Conservation (phyloP, 2,888 invertebrate genomes). For the Drosophila fungiperda region DNA sequence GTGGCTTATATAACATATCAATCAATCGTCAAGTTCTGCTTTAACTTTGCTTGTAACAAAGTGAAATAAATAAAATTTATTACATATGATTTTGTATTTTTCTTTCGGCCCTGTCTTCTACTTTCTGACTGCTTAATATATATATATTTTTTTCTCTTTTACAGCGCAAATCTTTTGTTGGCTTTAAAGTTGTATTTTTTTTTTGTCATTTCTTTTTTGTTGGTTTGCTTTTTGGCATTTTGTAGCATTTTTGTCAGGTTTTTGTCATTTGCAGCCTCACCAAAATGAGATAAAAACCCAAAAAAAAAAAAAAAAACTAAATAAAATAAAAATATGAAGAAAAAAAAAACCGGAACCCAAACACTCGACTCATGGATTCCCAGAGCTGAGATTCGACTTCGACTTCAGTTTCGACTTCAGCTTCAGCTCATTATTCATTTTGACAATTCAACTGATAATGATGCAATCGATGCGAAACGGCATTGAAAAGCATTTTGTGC, state of each 20-base stretch:
- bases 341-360: constrained; percentile 54
- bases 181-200: constrained; percentile 14
- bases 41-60: constrained; percentile 38
- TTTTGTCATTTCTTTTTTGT: constrained; percentile 2
- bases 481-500: constrained; percentile 74
- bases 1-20: constrained; percentile 31
- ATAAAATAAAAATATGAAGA: constrained; percentile 2
- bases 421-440: constrained; percentile 83
- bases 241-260: constrained; percentile 70
- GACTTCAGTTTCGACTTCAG: background rate
- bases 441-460: constrained; percentile 85
- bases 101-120: constrained; percentile 8
- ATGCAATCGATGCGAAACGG: constrained; percentile 82
- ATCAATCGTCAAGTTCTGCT: constrained; percentile 44
- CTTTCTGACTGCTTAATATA: constrained; percentile 15
- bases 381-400: constrained; percentile 11
- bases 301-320: constrained; percentile 20
- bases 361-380: constrained; percentile 47
- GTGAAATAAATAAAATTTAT: constrained; percentile 40
- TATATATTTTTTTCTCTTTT: constrained; percentile 8
- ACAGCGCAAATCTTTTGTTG: constrained; percentile 56
- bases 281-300: constrained; percentile 29
- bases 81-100: constrained; percentile 43
- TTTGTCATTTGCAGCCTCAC: constrained; percentile 74
- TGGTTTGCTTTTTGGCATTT: constrained; percentile 45